A percentile compares a stretch with the other conserved stretches of the same genome.
These are phyloP conservation scores for Epinephelus coioides DNA, from an alignment of 2,797 vertebrate species.

Conservation along the genomic window DNA sequence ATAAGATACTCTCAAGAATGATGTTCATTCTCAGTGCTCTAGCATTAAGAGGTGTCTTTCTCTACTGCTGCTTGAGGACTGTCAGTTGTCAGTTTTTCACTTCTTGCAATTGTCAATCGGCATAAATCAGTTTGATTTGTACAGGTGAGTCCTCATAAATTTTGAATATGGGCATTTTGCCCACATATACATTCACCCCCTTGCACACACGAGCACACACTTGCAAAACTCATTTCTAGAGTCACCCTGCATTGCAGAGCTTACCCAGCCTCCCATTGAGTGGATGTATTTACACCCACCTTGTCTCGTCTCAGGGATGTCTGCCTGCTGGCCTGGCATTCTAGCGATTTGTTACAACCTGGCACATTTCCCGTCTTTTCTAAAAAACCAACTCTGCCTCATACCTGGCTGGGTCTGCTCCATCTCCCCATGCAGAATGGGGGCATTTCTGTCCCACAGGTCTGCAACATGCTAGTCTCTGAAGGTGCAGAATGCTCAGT, in stretches of 20 bases:
- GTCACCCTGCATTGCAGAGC: slow-evolving; percentile 33
- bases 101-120: slow-evolving; percentile 11
- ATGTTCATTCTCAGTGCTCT: slow-evolving; percentile 52
- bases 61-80: slow-evolving; percentile 36
- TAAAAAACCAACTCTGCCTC: slow-evolving; percentile 42
- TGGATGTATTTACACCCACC: slow-evolving; percentile 65
- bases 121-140: slow-evolving; percentile 30
- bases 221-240: slow-evolving; percentile 31
- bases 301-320: slow-evolving; percentile 59
- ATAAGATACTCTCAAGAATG: slow-evolving; percentile 68
- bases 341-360: slow-evolving; percentile 70
- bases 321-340: slow-evolving; percentile 69
- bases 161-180: slow-evolving; percentile 5
- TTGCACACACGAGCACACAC: not conserved
- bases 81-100: slow-evolving; percentile 39
- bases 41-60: slow-evolving; percentile 33
- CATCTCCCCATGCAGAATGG: slow-evolving; percentile 46
- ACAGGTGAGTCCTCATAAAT: slow-evolving; percentile 7
- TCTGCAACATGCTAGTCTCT: slow-evolving; percentile 45
- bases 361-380: slow-evolving; percentile 60
- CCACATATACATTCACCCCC: not conserved
- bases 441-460: slow-evolving; percentile 52
- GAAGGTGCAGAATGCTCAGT: slow-evolving; percentile 27
- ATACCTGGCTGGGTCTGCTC: slow-evolving; percentile 60
- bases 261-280: slow-evolving; percentile 58